Base-by-base conservation (phyloP, 1,140 invertebrate species). In the Drosophila malerkotliana region DNA sequence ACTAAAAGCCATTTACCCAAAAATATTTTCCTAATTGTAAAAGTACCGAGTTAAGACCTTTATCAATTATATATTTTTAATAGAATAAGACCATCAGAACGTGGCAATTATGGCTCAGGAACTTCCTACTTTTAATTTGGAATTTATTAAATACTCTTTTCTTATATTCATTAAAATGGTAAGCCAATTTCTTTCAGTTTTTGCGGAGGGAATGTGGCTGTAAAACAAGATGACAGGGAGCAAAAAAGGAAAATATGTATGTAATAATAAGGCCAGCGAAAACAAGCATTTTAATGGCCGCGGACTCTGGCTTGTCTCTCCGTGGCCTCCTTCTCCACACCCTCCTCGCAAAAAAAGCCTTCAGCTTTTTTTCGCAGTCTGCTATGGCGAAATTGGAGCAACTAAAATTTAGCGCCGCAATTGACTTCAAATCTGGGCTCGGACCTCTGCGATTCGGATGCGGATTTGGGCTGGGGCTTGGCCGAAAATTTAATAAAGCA, bases 261-360 rank as follows among this genome's bases (percentile, higher is more conserved):
- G 61, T 64, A 75, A 87, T 84, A 84, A 84, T 77, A 75, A 77
- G 76, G 81, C 61, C 74, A 87, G 62, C 51, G 72, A 74, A 81
- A 82, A 87, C 82, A 82, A 87, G 83, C 62, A 59, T 82, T 82
- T 78, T 85, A 82, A 85, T 88, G 83, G 79, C 60, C 47, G 45
- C 49, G 73, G 63, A 58, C 59, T 72, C 30, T 51, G 77, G 52
- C 48, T 59, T 41, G 73, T 34, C 53, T 77, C 49, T 24, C 24
- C 39, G 53, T 45, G 10, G 4, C 3, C 34, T 14, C 15, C 45
- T 53, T n/a, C n/a, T n/a, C n/a, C 34, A 28, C 30, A 12, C 45
- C 26, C 26, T 28, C 26, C 26, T 6, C 4, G 6, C 26, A 7
- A 28, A 28, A 28, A 18, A 28, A 7, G 26, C n/a, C 63, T 48